A percentile compares a stretch with the other conserved stretches of the same genome.
phyloP scores from a whole-genome alignment of 2,797 vertebrate species.

The Ctenosaura bakeri region DNA sequence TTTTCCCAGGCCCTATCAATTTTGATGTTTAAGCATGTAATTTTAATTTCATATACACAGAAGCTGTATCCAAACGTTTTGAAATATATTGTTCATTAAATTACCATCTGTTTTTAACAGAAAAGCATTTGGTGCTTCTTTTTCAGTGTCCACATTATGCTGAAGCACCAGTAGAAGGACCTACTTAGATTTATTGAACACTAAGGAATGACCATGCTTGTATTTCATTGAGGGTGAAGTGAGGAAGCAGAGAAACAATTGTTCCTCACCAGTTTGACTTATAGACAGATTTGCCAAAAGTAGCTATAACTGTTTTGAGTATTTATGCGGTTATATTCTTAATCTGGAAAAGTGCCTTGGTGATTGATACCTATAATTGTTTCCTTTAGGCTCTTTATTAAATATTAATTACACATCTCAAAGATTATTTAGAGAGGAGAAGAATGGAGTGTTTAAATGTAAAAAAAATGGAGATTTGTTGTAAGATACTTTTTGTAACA shows the following conservation, averaged over 20 bases:
- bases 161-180: slow-evolving; percentile 24
- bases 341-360: slow-evolving; percentile 82
- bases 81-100: slow-evolving; percentile 57
- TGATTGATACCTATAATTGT: slow-evolving; percentile 87
- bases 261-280: slow-evolving; percentile 41
- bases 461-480: slow-evolving; percentile 54
- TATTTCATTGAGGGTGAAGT: neutral
- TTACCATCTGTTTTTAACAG: slow-evolving; percentile 64
- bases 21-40: slow-evolving; percentile 53
- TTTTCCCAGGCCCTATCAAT: slow-evolving; percentile 24
- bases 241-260: neutral
- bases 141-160: neutral
- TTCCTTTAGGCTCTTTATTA: slow-evolving; percentile 85
- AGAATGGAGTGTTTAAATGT: slow-evolving; percentile 67
- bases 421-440: slow-evolving; percentile 83
- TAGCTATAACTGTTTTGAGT: slow-evolving; percentile 75
- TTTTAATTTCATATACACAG: slow-evolving; percentile 63
- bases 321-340: slow-evolving; percentile 80
- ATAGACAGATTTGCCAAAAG: slow-evolving; percentile 62
- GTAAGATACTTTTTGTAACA: slow-evolving; percentile 22
- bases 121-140: slow-evolving; percentile 48
- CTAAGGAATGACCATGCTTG: slow-evolving; percentile 44
- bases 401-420: slow-evolving; percentile 85
- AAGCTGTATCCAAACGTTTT: slow-evolving; percentile 48
- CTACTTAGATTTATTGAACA: slow-evolving; percentile 13